A percentile compares a stretch with the other conserved stretches of the same genome.
These are phyloP conservation scores for Morus bassanus DNA, from an alignment of 2,797 vertebrate genomes.

Conservation along the genomic window DNA sequence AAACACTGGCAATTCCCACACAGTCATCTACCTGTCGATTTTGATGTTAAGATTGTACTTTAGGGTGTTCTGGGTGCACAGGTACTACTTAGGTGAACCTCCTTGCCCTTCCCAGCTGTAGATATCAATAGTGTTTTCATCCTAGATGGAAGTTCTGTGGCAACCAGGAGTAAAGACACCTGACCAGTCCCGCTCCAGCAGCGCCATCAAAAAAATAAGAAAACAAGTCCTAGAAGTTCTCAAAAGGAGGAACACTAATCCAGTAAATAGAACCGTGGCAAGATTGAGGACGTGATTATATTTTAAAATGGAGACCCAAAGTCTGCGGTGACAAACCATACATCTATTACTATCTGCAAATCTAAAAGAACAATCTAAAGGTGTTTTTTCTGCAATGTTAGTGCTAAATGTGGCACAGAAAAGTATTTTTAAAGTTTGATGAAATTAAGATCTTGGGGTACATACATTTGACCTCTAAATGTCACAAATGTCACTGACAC, in stretches of 20 bases:
- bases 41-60: neutral
- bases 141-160: neutral
- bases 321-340: neutral
- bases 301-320: neutral
- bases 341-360: neutral
- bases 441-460: neutral
- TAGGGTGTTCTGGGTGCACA: accelerated
- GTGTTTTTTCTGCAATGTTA: neutral
- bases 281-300: neutral
- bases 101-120: neutral
- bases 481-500: no score
- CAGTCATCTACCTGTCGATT: neutral
- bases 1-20: neutral
- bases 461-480: neutral
- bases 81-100: neutral
- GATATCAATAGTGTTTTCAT: neutral
- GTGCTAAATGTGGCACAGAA: neutral
- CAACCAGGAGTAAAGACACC: neutral
- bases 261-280: neutral
- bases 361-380: neutral
- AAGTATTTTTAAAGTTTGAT: neutral
- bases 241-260: neutral
- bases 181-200: neutral
- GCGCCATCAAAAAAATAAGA: neutral
- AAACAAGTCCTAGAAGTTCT: neutral